phyloP scores from a whole-genome alignment of 2,113 vertebrate genomes.

The Hirundichthys speculiger region DNA sequence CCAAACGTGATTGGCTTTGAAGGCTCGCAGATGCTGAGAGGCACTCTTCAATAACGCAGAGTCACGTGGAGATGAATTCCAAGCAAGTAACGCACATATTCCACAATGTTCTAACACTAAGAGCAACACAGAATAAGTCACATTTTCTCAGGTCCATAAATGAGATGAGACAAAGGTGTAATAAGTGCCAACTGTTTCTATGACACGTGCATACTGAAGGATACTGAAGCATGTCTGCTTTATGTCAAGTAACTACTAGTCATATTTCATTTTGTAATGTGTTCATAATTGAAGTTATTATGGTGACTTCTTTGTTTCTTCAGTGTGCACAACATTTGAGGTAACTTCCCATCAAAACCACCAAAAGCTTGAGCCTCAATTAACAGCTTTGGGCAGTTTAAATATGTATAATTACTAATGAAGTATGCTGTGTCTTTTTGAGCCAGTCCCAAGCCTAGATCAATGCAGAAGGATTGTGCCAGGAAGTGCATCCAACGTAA shows the following conservation, averaged over 20 bases:
- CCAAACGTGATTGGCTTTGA: slow-evolving; percentile 29
- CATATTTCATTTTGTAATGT: slow-evolving; percentile 13
- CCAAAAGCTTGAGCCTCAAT: slow-evolving; percentile 6
- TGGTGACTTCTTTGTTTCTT: slow-evolving; percentile 7
- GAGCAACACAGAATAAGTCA: slow-evolving; percentile 47
- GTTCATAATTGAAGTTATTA: slow-evolving; percentile 14
- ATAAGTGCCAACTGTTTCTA: slow-evolving; percentile 43
- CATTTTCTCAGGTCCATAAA: slow-evolving; percentile 42
- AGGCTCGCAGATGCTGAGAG: slow-evolving; percentile 36
- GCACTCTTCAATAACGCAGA: slow-evolving; percentile 30
- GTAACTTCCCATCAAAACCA: slow-evolving; percentile 8
- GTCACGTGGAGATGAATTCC: slow-evolving; percentile 50
- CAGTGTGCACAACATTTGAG: not conserved
- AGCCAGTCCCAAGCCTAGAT: too few species aligned
- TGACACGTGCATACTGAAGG: too few species aligned
- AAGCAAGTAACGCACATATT: slow-evolving; percentile 57
- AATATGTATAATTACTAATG: too few species aligned
- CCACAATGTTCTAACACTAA: slow-evolving; percentile 61
- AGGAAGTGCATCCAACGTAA: too few species aligned
- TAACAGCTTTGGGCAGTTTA: not conserved
- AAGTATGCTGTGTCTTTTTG: too few species aligned
- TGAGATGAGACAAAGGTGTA: slow-evolving; percentile 24
- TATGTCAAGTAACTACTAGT: slow-evolving; percentile 21
- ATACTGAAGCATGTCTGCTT: slow-evolving; percentile 39
- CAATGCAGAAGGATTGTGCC: too few species aligned